Conservation (phyloP, 1,140 invertebrate genomes). For the Bombus superbus region DNA sequence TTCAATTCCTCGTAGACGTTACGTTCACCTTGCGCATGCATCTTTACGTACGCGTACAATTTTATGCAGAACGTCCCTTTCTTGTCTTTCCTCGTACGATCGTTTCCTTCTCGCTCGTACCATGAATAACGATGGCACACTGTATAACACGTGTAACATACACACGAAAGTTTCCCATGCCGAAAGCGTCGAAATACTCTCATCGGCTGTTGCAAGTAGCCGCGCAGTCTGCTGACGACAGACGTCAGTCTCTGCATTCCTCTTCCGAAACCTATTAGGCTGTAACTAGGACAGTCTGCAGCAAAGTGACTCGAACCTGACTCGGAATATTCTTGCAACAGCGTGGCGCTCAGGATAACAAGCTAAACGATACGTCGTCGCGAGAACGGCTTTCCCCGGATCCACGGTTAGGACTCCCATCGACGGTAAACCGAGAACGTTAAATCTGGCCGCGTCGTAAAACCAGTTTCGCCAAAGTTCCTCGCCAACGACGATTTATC, state of each 20-base stretch:
- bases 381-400: constrained; percentile 37
- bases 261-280: background rate
- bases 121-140: too few relatives aligned
- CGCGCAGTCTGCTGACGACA: background rate
- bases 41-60: too few relatives aligned
- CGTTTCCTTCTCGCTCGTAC: too few relatives aligned
- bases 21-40: too few relatives aligned
- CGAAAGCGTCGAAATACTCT: too few relatives aligned
- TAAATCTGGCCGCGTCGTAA: constrained; percentile 65
- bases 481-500: constrained; percentile 63
- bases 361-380: constrained; percentile 43
- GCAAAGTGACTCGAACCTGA: background rate
- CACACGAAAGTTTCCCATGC: too few relatives aligned
- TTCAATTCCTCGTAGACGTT: too few relatives aligned
- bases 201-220: too few relatives aligned
- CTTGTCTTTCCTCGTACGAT: too few relatives aligned
- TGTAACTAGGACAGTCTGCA: background rate
- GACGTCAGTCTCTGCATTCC: background rate
- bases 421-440: constrained; percentile 60
- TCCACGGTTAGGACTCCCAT: constrained; percentile 46
- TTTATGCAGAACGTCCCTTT: too few relatives aligned
- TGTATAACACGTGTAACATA: too few relatives aligned
- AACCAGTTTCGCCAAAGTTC: constrained; percentile 70
- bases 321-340: background rate
- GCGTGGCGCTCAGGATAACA: constrained; percentile 1